Conservation (phyloP, 2,797 vertebrate genomes). For the Lophius americanus region DNA sequence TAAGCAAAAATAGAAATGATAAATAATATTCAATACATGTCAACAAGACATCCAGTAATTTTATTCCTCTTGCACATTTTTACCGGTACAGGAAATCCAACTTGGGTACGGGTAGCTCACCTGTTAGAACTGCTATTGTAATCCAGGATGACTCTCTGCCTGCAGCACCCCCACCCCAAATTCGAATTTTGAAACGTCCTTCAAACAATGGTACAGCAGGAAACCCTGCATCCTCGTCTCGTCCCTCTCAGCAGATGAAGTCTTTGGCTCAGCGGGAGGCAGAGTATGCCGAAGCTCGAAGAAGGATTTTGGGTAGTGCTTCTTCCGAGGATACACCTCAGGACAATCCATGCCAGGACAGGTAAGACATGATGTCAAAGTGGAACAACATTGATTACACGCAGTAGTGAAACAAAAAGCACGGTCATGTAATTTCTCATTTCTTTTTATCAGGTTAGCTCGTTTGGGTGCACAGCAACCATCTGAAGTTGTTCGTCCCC, state of each 20-base stretch:
- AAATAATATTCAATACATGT: background rate
- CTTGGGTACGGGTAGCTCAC: slow-evolving; percentile 75
- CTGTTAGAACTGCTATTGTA: slow-evolving; percentile 90
- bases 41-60: background rate
- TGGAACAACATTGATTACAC: background rate
- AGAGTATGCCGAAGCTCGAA: slow-evolving; percentile 92
- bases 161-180: slow-evolving; percentile 91
- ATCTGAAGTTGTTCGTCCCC: slow-evolving; percentile 82
- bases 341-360: slow-evolving; percentile 81
- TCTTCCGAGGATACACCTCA: slow-evolving; percentile 91
- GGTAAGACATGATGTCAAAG: slow-evolving; percentile 68
- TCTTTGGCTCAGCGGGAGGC: slow-evolving; percentile 95
- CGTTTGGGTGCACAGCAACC: slow-evolving; percentile 61
- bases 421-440: slow-evolving; percentile 1
- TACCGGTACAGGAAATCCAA: slow-evolving; percentile 81
- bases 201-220: slow-evolving; percentile 88
- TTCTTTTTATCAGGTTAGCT: slow-evolving; percentile 57
- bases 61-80: slow-evolving; percentile 5
- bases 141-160: slow-evolving; percentile 95
- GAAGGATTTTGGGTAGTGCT: slow-evolving; percentile 92
- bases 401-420: background rate
- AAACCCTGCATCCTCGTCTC: slow-evolving; percentile 77
- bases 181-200: slow-evolving; percentile 94
- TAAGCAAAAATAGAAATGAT: slow-evolving; percentile 69
- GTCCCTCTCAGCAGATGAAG: slow-evolving; percentile 90